These are phyloP conservation scores for Sciurus carolinensis DNA, from an alignment of 2,797 vertebrate species.

Conservation along the genomic window DNA sequence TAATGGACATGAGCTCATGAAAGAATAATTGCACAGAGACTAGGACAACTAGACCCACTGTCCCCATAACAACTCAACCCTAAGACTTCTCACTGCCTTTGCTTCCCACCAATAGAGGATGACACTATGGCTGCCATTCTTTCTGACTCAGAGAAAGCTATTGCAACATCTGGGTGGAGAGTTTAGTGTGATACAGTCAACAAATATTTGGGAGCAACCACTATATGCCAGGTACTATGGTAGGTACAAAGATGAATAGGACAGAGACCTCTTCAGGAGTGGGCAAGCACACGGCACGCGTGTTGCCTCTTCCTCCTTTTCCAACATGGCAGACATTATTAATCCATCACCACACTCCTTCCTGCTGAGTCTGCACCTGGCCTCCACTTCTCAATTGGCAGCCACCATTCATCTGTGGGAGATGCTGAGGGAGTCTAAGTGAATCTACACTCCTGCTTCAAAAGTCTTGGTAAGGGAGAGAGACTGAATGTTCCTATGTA, in stretches of 20 bases:
- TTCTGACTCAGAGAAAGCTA: conserved; percentile 20
- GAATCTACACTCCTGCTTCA: not conserved
- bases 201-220: conserved; percentile 34
- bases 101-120: not conserved
- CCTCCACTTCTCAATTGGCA: not conserved
- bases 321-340: conserved; percentile 49
- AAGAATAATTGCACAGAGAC: not conserved
- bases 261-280: not conserved
- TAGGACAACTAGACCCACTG: not conserved
- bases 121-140: not conserved
- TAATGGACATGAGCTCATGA: too few species aligned
- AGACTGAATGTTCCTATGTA: not conserved
- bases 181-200: conserved; percentile 17
- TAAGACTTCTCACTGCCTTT: not conserved
- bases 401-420: not conserved
- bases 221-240: conserved; percentile 49
- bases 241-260: conserved; percentile 66
- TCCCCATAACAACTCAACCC: not conserved
- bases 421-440: not conserved
- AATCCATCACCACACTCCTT: conserved; percentile 50
- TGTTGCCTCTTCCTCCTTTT: not conserved
- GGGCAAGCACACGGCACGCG: not conserved
- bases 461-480: conserved; percentile 42
- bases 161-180: not conserved
- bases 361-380: conserved; percentile 57